phyloP scores from a whole-genome alignment of 2,797 vertebrate genomes.

The Sebastes vulpes region DNA sequence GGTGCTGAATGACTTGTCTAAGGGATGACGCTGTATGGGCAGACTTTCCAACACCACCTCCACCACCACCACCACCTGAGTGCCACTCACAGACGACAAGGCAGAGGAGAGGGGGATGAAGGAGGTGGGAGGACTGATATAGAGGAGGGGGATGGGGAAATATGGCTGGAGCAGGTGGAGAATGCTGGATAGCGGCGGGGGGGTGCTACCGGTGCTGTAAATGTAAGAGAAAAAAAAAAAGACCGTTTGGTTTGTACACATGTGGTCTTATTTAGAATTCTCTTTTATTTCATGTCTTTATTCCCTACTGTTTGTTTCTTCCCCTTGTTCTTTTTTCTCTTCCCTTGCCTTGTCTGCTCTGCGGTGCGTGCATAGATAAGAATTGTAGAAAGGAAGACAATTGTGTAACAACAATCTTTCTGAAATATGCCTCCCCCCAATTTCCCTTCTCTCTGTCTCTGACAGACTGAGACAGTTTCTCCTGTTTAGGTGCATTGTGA shows the following conservation, averaged over 20 bases:
- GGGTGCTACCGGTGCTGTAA: constrained; percentile 35
- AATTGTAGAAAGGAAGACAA: constrained; percentile 49
- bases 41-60: constrained; percentile 37
- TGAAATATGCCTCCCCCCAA: constrained; percentile 58
- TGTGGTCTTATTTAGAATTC: background rate
- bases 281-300: constrained; percentile 16
- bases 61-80: constrained; percentile 56
- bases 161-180: constrained; percentile 70
- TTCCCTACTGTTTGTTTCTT: constrained; percentile 2
- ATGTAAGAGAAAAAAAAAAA: constrained; percentile 32
- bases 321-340: background rate
- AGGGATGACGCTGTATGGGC: constrained; percentile 38
- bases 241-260: constrained; percentile 35
- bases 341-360: constrained; percentile 32
- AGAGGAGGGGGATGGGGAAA: constrained; percentile 66
- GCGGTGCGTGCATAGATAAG: constrained; percentile 25
- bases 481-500: constrained; percentile 82
- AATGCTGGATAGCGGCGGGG: constrained; percentile 28
- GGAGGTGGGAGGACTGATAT: constrained; percentile 47
- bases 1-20: constrained; percentile 69
- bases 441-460: constrained; percentile 48
- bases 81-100: constrained; percentile 58
- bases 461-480: constrained; percentile 66
- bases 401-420: constrained; percentile 59
- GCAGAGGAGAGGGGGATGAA: constrained; percentile 35